These are phyloP conservation scores for Numida meleagris DNA, from an alignment of 2,113 vertebrate genomes.

Conservation along the genomic window DNA sequence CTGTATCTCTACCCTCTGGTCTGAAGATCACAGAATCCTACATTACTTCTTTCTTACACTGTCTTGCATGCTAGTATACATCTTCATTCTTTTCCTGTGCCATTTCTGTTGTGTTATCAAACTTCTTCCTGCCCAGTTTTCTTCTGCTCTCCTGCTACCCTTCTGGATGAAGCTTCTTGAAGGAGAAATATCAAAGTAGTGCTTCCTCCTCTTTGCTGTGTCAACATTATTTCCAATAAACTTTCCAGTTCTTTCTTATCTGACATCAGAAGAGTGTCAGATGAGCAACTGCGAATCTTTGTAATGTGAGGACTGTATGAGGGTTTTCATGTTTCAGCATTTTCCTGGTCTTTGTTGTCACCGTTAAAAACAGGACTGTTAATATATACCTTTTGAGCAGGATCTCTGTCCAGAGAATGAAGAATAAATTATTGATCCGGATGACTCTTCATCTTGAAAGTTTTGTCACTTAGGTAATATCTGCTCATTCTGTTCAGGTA, in stretches of 20 bases:
- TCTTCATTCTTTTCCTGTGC: not conserved
- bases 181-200: not conserved
- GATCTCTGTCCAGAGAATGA: not conserved
- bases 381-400: not conserved
- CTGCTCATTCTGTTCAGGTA: not conserved
- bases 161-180: not conserved
- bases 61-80: not conserved
- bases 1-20: not conserved
- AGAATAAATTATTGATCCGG: not conserved
- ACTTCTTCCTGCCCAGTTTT: not conserved
- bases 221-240: not conserved
- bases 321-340: not conserved
- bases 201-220: not conserved
- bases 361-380: not conserved
- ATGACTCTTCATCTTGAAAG: not conserved
- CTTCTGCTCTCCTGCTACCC: not conserved
- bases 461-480: not conserved
- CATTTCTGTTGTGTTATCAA: not conserved
- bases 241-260: not conserved
- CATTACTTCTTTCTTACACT: not conserved
- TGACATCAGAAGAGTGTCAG: not conserved
- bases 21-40: not conserved
- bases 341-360: not conserved
- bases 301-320: not conserved
- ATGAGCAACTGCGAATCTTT: not conserved